These are phyloP conservation scores for Salarias fasciatus DNA, from an alignment of 2,797 vertebrate genomes.

Conservation along the genomic window DNA sequence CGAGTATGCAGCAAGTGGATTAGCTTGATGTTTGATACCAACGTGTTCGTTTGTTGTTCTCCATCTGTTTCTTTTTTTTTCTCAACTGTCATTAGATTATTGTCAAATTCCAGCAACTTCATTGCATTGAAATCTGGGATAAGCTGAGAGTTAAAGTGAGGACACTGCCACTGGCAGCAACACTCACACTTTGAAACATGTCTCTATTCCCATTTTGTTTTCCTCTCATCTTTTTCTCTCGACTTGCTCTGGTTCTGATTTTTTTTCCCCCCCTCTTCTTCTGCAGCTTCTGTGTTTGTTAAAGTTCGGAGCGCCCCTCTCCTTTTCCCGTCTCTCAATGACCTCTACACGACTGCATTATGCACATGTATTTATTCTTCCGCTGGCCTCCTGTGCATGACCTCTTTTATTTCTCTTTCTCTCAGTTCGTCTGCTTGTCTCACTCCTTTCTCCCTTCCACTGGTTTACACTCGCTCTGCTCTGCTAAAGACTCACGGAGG, in stretches of 20 bases:
- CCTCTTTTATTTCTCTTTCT: no score
- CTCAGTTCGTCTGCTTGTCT: no score
- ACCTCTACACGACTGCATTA: constrained; percentile 6
- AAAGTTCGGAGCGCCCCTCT: no score
- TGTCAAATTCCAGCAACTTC: background rate
- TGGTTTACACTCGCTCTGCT: constrained; percentile 38
- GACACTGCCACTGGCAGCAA: background rate
- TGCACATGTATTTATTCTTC: constrained; percentile 18
- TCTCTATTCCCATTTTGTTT: background rate
- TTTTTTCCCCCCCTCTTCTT: background rate
- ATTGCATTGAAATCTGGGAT: background rate
- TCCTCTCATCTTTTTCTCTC: background rate
- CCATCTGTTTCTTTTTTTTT: no score
- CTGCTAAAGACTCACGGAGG: constrained; percentile 18
- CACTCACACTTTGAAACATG: background rate
- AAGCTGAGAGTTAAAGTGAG: background rate
- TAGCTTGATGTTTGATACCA: no score
- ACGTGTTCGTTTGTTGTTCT: no score
- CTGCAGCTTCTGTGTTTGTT: background rate
- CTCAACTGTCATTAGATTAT: background rate
- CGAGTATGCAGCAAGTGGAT: no score
- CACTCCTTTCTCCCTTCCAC: constrained; percentile 26
- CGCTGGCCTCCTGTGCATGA: constrained; percentile 4
- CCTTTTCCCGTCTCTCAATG: background rate
- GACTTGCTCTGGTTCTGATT: background rate